Percentiles rank a stretch among this genome's conserved stretches.
Conservation (phyloP, 2,888 invertebrate species). For the Agonopterix alstromeriana region DNA sequence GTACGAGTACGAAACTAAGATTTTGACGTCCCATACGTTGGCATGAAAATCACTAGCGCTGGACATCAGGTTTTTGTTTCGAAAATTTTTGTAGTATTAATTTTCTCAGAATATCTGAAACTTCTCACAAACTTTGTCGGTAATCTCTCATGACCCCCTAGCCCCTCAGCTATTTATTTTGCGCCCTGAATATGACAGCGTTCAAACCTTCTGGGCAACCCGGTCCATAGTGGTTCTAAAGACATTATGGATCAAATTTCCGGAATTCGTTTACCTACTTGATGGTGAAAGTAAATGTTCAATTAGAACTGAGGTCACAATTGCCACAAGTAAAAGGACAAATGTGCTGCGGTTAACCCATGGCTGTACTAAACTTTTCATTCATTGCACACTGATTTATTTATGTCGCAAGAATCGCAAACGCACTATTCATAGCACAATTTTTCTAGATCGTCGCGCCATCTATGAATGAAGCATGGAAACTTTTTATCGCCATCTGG, state of each 20-base stretch:
- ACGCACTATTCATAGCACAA: slow-evolving; percentile 12
- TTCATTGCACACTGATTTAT: slow-evolving; percentile 10
- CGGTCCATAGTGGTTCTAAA: slow-evolving; percentile 40
- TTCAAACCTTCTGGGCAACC: too few relatives aligned
- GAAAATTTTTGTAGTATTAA: too few relatives aligned
- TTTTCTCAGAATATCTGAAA: too few relatives aligned
- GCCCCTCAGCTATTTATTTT: too few relatives aligned
- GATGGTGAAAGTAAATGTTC: slow-evolving; percentile 53
- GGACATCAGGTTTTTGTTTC: too few relatives aligned
- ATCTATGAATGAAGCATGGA: slow-evolving; percentile 24
- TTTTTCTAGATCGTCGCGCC: slow-evolving; percentile 26
- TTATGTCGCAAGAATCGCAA: slow-evolving; percentile 1
- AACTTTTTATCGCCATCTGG: slow-evolving; percentile 20
- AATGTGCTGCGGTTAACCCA: slow-evolving; percentile 16
- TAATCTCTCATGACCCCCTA: too few relatives aligned
- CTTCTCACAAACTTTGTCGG: too few relatives aligned
- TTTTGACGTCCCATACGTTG: too few relatives aligned
- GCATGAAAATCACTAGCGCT: too few relatives aligned
- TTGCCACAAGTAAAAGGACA: slow-evolving; percentile 28
- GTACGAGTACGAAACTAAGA: too few relatives aligned
- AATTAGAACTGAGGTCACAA: slow-evolving; percentile 38
- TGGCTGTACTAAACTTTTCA: slow-evolving; percentile 13
- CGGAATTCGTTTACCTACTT: slow-evolving; percentile 55
- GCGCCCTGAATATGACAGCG: too few relatives aligned
- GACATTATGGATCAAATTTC: slow-evolving; percentile 53